phyloP scores from a whole-genome alignment of 2,797 vertebrate species.

The Alfaro cultratus region DNA sequence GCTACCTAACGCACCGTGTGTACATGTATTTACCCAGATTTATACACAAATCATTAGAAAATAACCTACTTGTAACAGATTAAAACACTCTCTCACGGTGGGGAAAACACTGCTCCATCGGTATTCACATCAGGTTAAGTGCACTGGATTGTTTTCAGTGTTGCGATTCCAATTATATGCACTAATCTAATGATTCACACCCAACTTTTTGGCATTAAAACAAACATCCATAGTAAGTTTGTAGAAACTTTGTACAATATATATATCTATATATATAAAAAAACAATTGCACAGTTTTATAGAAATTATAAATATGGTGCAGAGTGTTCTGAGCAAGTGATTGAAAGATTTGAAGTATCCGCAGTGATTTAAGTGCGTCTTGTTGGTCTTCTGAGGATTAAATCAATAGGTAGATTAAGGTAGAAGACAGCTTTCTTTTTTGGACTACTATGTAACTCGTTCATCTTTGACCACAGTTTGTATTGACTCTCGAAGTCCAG shows the following conservation, averaged over 20 bases:
- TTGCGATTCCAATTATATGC: constrained; percentile 52
- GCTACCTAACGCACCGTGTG: constrained; percentile 11
- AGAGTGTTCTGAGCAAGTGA: constrained; percentile 56
- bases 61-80: constrained; percentile 66
- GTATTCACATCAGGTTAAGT: constrained; percentile 54
- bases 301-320: constrained; percentile 62
- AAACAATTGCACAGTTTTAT: constrained; percentile 74
- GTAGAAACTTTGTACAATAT: constrained; percentile 63
- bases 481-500: neutral
- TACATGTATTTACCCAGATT: constrained; percentile 30
- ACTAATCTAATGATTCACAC: constrained; percentile 59
- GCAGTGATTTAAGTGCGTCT: constrained; percentile 77
- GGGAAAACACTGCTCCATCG: constrained; percentile 20
- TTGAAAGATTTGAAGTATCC: constrained; percentile 30
- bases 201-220: constrained; percentile 77
- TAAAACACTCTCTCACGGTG: constrained; percentile 55
- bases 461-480: constrained; percentile 8
- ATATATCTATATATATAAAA: constrained; percentile 34
- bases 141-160: constrained; percentile 60
- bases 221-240: constrained; percentile 63
- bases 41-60: constrained; percentile 44
- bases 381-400: constrained; percentile 60
- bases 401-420: constrained; percentile 30
- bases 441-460: constrained; percentile 74
- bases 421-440: constrained; percentile 51